Evolutionary conservation across 2,888 invertebrate genomes (phyloP), one percentile per base, ranked within the genome.

Genomic region (Eucera pruinosa): DNA sequence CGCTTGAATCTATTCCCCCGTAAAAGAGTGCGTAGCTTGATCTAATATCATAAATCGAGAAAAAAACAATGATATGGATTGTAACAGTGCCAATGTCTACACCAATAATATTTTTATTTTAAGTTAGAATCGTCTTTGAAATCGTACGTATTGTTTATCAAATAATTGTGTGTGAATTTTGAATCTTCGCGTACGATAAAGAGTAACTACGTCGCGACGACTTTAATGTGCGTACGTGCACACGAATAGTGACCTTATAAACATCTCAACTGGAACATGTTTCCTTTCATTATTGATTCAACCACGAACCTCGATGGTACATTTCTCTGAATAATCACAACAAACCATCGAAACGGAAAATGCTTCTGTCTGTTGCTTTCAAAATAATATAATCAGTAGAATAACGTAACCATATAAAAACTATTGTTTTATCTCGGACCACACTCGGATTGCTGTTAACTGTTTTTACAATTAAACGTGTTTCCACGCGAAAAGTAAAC

Each of bases 31-130:
- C 18, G 20, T 0, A 18, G 3, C 11, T 9, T 13, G 5, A 52
- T 39, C 27, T 15, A n/a, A 1, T n/a, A 30, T 9, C 5, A 50
- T 23, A 23, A 47, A 33, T 36, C n/a, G 25, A 15, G 20, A 11
- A 41, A 47, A 47, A 25, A 43, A 36, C 15, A 43, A 66, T 54
- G 47, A 36, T 25, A 55, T 45, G 15, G 7, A 36, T 55, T 15
- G 33, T 9, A 11, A 20, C 13, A 15, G 6, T 25, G 52, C 23
- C 6, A 66, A 57, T 58, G 47, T 62, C 48, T 41, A 27, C 23
- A 27, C 15, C 30, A 13, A 13, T 39, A 61, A 76, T 47, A 58
- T 52, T 50, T 54, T 43, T 15, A 23, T 20, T 6, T 20, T 15
- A n/a, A 3, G 4, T 13, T 27, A 27, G 7, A 30, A 43, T 27